Base-by-base conservation (phyloP, 2,888 invertebrate species). In the Drosophila eohydei region DNA sequence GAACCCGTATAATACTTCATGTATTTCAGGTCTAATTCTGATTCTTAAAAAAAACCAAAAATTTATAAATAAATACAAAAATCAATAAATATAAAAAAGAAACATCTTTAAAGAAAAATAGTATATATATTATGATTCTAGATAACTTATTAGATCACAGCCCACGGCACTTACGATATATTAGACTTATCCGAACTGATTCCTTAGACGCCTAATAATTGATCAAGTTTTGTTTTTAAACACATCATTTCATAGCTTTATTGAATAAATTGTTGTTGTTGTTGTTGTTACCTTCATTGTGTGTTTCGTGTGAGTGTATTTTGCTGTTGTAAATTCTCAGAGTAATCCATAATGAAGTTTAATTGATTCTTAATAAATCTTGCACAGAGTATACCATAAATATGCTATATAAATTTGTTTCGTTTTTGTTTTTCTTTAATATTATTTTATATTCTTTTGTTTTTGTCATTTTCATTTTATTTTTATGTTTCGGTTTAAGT, bases 241-340 rank as follows among this genome's bases (percentile, higher is more conserved):
- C 85, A 86, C 88, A 86, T 88, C 83, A 85, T 86, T 88, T 86
- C 81, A 85, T 85, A 88, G 88, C 85, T 86, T 86, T 86, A 86
- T 86, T 86, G 85, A 86, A 86, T 86, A 86, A 88, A 88, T 88
- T 83, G 80, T 83, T 80, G 68, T 74, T 77, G 48, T 48, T 54
- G 40, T 54, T 54, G 50, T 50, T 50, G 38, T 52, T 54, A 69
- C 59, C 62, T 76, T 71, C 71, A 69, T 65, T 64, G 57, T 52
- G 64, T 75, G 55, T 56, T 63, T 59, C 59, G 57, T 66, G 65
- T 77, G 44, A 58, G 60, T 54, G 54, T 40, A n/a, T 28, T 40
- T 28, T 76, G 57, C 63, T 75, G 72, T 76, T 71, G 78, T 77
- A 84, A 84, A 84, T 86, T 86, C 71, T 86, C 86, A 75, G 86